Evolutionary conservation across 2,797 vertebrate species (phyloP).

Genomic region (Mionectes olivaceus): DNA sequence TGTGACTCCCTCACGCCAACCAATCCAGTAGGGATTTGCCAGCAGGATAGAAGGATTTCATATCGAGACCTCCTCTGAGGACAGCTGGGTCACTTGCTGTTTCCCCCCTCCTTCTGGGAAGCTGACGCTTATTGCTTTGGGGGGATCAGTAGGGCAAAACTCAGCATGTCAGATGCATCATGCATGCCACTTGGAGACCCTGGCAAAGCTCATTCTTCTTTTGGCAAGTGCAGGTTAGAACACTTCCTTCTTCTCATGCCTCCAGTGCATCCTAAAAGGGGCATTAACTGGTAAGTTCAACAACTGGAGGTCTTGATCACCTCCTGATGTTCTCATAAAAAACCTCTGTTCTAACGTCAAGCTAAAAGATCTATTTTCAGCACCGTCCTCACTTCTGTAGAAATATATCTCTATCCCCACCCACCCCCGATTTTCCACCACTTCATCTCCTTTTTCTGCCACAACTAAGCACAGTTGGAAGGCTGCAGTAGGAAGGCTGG

Average conservation of each 20-base stretch:
- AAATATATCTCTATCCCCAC: neutral
- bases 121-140: neutral
- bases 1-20: neutral
- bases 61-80: neutral
- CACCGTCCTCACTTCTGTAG: neutral
- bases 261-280: neutral
- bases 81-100: constrained; percentile 8
- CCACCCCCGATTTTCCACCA: neutral
- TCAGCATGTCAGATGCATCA: constrained; percentile 58
- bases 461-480: neutral
- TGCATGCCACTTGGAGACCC: constrained; percentile 43
- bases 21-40: neutral
- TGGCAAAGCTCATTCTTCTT: neutral
- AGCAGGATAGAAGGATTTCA: constrained; percentile 17
- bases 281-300: neutral
- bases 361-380: neutral
- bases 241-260: neutral
- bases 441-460: neutral
- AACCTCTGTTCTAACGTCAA: neutral
- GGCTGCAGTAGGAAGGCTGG: neutral
- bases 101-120: neutral
- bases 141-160: constrained; percentile 35
- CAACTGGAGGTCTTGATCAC: neutral
- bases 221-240: neutral
- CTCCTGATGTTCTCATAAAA: neutral